phyloP scores from a whole-genome alignment of 2,113 vertebrate genomes.

The Cephalopholis sonnerati region DNA sequence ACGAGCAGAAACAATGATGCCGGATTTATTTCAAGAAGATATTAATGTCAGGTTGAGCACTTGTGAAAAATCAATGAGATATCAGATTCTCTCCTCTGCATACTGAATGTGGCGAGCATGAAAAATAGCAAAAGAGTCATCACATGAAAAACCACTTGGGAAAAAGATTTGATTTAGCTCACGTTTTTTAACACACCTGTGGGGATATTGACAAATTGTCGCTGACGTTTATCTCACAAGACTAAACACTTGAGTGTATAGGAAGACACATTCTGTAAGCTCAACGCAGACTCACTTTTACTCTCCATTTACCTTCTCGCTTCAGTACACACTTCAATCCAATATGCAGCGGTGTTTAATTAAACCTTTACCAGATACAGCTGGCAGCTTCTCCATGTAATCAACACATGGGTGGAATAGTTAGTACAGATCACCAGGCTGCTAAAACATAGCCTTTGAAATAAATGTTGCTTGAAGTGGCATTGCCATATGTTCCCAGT shows the following conservation, averaged over 20 bases:
- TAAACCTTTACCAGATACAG: constrained; percentile 30
- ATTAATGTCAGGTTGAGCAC: constrained; percentile 79
- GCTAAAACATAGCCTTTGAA: constrained; percentile 8
- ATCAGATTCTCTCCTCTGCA: constrained; percentile 63
- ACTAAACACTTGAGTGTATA: neutral
- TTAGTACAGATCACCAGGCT: constrained; percentile 12
- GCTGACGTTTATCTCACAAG: neutral
- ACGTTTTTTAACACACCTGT: neutral
- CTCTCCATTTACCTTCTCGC: constrained; percentile 38
- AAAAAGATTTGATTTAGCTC: constrained; percentile 11
- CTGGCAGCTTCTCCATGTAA: neutral
- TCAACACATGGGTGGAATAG: constrained; percentile 5
- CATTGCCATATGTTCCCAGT: constrained; percentile 11
- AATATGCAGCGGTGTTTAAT: constrained; percentile 32
- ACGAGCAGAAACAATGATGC: constrained; percentile 71
- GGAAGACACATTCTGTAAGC: neutral
- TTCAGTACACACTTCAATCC: constrained; percentile 18
- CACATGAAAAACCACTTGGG: neutral
- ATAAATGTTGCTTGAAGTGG: constrained; percentile 3
- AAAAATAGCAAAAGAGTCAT: constrained; percentile 15
- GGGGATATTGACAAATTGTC: neutral
- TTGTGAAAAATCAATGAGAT: constrained; percentile 79
- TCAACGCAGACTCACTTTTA: constrained; percentile 13
- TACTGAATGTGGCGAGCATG: constrained; percentile 52
- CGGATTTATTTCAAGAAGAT: constrained; percentile 76